Base-by-base conservation (phyloP, 2,888 invertebrate genomes). In the Hypselothyrea guttata region DNA sequence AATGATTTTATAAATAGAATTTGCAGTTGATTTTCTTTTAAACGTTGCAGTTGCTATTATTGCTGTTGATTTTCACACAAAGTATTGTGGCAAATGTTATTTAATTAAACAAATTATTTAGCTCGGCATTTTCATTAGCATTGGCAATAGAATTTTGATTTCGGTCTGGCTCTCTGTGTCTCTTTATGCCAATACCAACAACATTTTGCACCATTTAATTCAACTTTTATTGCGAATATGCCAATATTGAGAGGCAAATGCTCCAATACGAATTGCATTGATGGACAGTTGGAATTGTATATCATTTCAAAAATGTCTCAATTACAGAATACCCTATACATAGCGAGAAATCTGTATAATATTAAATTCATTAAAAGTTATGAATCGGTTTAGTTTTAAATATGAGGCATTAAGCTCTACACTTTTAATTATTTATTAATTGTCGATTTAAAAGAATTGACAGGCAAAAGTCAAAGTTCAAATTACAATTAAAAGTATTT, bases 51-150 rank as follows among this genome's bases (percentile, higher is more conserved):
- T 18, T 16, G 28, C n/a, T 52, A 30, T 30, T 37, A 8, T 30
- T 18, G 18, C 9, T 16, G 51, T 16, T 51, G 42, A 12, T 51
- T 16, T 45, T n/a, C 13, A 27, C 34, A 22, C 12, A 7, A 28
- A 42, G 15, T 28, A 15, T 33, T 40, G 47, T 42, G 41, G 15
- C 45, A 46, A 57, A 35, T 54, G 46, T 48, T 41, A 55, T 59
- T 55, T 28, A 55, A 59, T 59, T 59, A 55, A 59, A 59, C 55
- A 40, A 59, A 59, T 55, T 48, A 48, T 48, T 54, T 59, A 30
- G 54, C 41, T 59, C 33, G 33, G 41, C 41, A 58, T 58, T 58
- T 53, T 47, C 34, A 53, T 54, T 47, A 42, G 40, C 53, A 58
- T 42, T 47, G 31, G 11, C 30, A 35, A 40, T 34, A 35, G 15